phyloP scores from a whole-genome alignment of 2,888 invertebrate species.

The Drosophila phalerata region DNA sequence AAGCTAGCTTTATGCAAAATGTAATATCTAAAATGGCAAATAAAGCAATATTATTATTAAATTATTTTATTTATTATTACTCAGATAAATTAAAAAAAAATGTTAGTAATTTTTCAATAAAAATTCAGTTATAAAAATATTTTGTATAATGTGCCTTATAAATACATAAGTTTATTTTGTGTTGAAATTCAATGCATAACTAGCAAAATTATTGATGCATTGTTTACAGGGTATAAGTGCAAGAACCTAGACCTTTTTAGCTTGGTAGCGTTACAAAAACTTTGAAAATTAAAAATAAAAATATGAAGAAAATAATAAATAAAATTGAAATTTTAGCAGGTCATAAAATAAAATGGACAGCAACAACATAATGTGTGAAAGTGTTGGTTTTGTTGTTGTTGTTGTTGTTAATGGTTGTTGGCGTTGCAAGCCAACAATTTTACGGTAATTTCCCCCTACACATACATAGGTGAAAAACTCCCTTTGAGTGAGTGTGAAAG shows the following conservation, averaged over 20 bases:
- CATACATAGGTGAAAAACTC: slow-evolving; percentile 14
- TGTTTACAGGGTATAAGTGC: neutral
- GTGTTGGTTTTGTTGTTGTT: slow-evolving; percentile 68
- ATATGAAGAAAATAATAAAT: neutral
- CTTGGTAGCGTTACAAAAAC: slow-evolving; percentile 31
- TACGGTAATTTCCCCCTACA: slow-evolving; percentile 51
- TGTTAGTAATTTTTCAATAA: too few species aligned
- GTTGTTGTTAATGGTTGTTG: slow-evolving; percentile 42
- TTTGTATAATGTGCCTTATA: too few species aligned
- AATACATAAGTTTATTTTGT: too few species aligned
- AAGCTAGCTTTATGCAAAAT: too few species aligned
- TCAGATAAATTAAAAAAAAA: too few species aligned
- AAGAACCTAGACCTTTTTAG: slow-evolving; percentile 6
- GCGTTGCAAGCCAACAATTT: slow-evolving; percentile 60
- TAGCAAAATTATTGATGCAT: neutral
- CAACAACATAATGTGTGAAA: slow-evolving; percentile 71
- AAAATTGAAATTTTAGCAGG: slow-evolving; percentile 61
- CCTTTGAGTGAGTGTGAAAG: slow-evolving; percentile 50
- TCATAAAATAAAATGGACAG: slow-evolving; percentile 70
- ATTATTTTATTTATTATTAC: too few species aligned
- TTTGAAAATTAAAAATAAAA: slow-evolving; percentile 15
- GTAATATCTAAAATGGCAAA: too few species aligned
- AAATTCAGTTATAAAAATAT: too few species aligned
- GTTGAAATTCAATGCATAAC: too few species aligned
- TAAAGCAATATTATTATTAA: too few species aligned